Percentiles rank a stretch among this genome's conserved stretches.
Evolutionary conservation across 2,113 vertebrate genomes (phyloP).

Genomic region (Elgaria multicarinata): DNA sequence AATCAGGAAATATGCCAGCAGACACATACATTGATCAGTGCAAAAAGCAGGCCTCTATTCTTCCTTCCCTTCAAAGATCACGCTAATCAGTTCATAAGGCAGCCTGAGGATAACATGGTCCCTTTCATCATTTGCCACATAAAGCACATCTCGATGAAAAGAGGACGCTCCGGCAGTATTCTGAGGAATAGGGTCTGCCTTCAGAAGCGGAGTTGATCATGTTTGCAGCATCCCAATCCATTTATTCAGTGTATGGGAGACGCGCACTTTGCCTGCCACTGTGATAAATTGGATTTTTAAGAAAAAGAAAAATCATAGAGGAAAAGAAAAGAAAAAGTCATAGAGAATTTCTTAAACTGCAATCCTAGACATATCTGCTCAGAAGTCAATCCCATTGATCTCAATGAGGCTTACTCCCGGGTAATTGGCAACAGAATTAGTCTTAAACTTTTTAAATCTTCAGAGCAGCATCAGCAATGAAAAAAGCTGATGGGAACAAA

Average conservation of each 20-base stretch:
- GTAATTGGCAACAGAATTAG: too few relatives aligned
- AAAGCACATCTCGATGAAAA: neutral
- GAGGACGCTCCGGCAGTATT: neutral
- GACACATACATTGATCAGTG: neutral
- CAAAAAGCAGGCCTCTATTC: neutral
- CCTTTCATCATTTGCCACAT: neutral
- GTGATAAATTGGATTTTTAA: neutral
- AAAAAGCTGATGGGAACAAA: too few relatives aligned
- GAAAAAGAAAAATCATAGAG: neutral
- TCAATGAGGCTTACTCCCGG: too few relatives aligned
- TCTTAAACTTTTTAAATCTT: too few relatives aligned
- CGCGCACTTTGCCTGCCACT: neutral
- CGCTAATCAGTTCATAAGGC: constrained; percentile 1
- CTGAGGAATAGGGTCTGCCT: neutral
- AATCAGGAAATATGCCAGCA: neutral
- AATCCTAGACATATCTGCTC: too few relatives aligned
- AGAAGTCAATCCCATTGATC: too few relatives aligned
- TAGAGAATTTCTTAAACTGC: neutral
- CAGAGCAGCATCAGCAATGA: too few relatives aligned
- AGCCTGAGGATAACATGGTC: neutral
- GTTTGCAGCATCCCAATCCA: neutral
- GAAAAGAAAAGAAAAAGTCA: too few relatives aligned
- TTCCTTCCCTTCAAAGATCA: neutral
- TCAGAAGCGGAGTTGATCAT: neutral
- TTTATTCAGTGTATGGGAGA: neutral